These are phyloP conservation scores for Philereme vetulata DNA, from an alignment of 2,888 invertebrate species.

Conservation along the genomic window DNA sequence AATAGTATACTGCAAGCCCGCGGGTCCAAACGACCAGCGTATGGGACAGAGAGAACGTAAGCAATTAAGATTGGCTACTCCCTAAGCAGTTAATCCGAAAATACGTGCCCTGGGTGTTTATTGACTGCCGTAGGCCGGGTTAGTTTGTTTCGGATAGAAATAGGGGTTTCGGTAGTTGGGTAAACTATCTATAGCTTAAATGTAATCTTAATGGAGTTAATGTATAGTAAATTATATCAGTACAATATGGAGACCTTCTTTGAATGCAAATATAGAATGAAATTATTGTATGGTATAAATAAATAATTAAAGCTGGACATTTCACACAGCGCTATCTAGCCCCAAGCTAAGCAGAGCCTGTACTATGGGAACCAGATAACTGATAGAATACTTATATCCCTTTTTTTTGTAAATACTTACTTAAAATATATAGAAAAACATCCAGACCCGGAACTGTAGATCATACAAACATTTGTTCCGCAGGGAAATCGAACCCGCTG, in stretches of 20 bases:
- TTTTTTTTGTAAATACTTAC: too few species aligned
- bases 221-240: conserved; percentile 16
- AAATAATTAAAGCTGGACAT: too few species aligned
- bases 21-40: conserved; percentile 67
- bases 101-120: conserved; percentile 80
- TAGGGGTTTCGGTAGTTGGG: conserved; percentile 40
- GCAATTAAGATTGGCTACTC: conserved; percentile 80
- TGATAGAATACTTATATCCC: too few species aligned
- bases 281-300: too few species aligned
- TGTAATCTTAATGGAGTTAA: conserved; percentile 29
- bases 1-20: conserved; percentile 72
- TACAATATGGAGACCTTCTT: conserved; percentile 12
- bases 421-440: too few species aligned
- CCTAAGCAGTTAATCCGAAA: conserved; percentile 79
- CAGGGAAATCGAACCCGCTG: too few species aligned
- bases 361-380: too few species aligned
- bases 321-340: too few species aligned
- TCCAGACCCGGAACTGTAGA: too few species aligned
- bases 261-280: neutral
- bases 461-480: too few species aligned
- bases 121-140: conserved; percentile 61
- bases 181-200: conserved; percentile 34
- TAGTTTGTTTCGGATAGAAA: conserved; percentile 60
- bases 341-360: too few species aligned
- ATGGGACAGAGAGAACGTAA: conserved; percentile 59